A percentile compares a stretch with the other conserved stretches of the same genome.
These are phyloP conservation scores for Sus scrofa DNA, from an alignment of 2,113 vertebrate species.

Conservation along the genomic window DNA sequence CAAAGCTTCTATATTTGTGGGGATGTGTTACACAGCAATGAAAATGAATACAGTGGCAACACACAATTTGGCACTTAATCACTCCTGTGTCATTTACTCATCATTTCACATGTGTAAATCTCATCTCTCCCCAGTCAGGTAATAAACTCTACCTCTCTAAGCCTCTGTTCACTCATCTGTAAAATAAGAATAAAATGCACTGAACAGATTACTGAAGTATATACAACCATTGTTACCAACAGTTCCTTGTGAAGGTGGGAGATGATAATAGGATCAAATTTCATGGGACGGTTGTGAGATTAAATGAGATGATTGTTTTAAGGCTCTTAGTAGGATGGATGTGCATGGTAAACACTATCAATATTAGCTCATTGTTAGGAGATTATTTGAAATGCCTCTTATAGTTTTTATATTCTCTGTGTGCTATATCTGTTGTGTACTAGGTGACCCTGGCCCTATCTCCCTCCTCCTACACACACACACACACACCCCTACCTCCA, in stretches of 20 bases:
- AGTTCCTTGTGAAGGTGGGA: background rate
- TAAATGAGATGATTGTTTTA: background rate
- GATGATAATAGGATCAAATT: background rate
- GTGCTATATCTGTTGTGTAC: background rate
- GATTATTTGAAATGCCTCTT: background rate
- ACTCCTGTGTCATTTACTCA: background rate
- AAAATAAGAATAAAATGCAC: slow-evolving; percentile 38
- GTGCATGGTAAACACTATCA: background rate
- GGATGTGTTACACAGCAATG: background rate
- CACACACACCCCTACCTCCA: background rate
- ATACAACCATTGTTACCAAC: background rate
- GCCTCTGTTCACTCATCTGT: background rate
- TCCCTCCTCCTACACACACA: background rate
- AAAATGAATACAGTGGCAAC: background rate
- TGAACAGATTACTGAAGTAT: background rate
- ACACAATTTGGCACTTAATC: background rate
- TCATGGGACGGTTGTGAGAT: background rate
- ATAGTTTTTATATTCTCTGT: background rate
- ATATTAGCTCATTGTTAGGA: background rate
- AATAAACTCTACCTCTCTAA: background rate
- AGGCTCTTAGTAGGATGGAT: background rate
- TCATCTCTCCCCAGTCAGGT: background rate
- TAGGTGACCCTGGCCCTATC: background rate
- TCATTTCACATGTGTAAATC: background rate
- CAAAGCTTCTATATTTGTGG: background rate